Percentiles rank a stretch among this genome's conserved stretches.
These are phyloP conservation scores for Plumapathes pennacea DNA, from an alignment of 92 coral and sea anemone genomes.

Conservation along the genomic window DNA sequence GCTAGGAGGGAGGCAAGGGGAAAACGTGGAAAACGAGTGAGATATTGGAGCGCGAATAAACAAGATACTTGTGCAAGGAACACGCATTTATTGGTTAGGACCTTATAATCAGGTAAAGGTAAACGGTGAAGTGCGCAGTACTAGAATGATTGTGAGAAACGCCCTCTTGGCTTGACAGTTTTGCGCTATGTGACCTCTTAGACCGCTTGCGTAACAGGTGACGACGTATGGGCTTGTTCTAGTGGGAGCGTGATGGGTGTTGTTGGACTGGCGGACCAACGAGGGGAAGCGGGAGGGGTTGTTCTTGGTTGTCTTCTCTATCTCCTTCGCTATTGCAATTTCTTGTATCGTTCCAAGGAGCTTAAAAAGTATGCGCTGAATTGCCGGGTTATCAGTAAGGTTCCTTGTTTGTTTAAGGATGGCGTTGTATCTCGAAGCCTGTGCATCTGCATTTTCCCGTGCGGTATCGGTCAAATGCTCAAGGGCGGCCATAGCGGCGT, in stretches of 20 bases:
- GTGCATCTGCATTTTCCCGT: conserved; percentile 12
- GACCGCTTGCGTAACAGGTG: conserved; percentile 3
- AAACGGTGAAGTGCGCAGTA: no score
- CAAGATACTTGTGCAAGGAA: background rate
- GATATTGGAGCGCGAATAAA: no score
- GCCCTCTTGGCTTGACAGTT: conserved; percentile 1
- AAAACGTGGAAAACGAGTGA: no score
- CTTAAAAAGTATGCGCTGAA: conserved; percentile 13
- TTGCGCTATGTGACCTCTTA: conserved; percentile 11
- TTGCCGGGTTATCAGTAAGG: conserved; percentile 17
- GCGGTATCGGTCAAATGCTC: conserved; percentile 33
- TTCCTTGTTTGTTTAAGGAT: conserved; percentile 31
- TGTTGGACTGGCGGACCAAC: background rate
- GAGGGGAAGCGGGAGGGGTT: background rate
- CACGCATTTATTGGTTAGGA: conserved; percentile 2
- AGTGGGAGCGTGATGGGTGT: background rate
- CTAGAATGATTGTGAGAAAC: no score
- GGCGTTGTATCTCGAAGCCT: conserved; percentile 9
- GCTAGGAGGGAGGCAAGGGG: no score
- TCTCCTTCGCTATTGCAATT: conserved; percentile 27
- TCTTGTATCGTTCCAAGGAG: conserved; percentile 42
- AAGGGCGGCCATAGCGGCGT: conserved; percentile 34
- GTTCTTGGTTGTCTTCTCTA: conserved; percentile 13
- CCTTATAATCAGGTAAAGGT: background rate
- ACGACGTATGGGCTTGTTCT: background rate